These are phyloP conservation scores for Sisor rabdophorus DNA, from an alignment of 2,113 vertebrate genomes.

Conservation along the genomic window DNA sequence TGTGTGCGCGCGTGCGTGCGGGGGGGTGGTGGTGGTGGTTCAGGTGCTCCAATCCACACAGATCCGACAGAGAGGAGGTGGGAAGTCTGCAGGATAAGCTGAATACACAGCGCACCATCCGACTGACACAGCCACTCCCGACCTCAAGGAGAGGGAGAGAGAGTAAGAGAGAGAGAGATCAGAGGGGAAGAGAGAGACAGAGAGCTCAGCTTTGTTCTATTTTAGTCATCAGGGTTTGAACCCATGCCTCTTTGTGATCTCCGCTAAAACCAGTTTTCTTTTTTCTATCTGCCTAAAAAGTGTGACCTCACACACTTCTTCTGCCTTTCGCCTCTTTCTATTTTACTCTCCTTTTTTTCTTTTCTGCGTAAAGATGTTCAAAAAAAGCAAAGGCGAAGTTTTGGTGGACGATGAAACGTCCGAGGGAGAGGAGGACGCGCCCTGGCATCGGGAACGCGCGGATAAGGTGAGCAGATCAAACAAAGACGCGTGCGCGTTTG, in stretches of 20 bases:
- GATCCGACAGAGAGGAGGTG: constrained; percentile 27
- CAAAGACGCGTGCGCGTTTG: not conserved
- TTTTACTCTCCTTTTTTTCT: not conserved
- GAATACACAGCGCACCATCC: not conserved
- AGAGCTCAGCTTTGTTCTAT: constrained; percentile 24
- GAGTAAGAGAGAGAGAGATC: not conserved
- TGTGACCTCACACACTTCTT: not conserved
- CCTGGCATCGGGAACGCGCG: constrained; percentile 70
- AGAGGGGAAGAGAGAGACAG: too few species aligned
- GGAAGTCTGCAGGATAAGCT: constrained; percentile 6
- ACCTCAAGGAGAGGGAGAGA: not conserved
- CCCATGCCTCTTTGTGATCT: constrained; percentile 47
- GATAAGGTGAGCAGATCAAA: constrained; percentile 63
- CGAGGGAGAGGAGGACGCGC: constrained; percentile 71
- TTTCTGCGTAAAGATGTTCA: constrained; percentile 62
- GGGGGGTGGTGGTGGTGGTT: not conserved
- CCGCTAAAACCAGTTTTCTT: constrained; percentile 13
- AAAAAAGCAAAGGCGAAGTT: constrained; percentile 73
- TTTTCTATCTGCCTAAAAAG: constrained; percentile 19
- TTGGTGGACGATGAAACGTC: constrained; percentile 73
- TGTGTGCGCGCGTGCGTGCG: not conserved
- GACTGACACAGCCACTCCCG: constrained; percentile 14
- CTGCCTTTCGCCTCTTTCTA: constrained; percentile 1
- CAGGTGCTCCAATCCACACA: constrained; percentile 44
- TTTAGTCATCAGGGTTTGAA: constrained; percentile 1